A percentile compares a stretch with the other conserved stretches of the same genome.
Conservation (phyloP, 2,797 vertebrate species). For the Epinephelus malabaricus region DNA sequence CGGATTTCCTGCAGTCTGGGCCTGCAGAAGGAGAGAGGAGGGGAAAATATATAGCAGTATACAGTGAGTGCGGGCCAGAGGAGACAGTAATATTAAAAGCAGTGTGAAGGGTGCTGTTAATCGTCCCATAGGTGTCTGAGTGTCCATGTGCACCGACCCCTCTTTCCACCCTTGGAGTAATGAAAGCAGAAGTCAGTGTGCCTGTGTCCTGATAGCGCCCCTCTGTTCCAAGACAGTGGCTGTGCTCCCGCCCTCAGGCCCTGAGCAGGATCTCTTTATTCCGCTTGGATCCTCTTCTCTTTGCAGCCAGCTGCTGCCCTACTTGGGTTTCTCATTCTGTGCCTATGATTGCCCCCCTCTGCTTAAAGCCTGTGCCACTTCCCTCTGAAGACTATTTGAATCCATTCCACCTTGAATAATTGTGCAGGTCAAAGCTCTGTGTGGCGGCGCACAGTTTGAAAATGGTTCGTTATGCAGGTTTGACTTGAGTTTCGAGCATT, state of each 20-base stretch:
- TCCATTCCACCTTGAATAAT: constrained; percentile 75
- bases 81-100: constrained; percentile 32
- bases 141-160: constrained; percentile 22
- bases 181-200: constrained; percentile 54
- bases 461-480: constrained; percentile 57
- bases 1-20: not conserved
- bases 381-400: constrained; percentile 64
- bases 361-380: constrained; percentile 66
- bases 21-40: not conserved
- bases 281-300: constrained; percentile 63
- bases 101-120: constrained; percentile 38
- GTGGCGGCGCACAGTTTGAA: constrained; percentile 44
- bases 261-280: constrained; percentile 73
- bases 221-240: constrained; percentile 56
- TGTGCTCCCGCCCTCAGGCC: constrained; percentile 48
- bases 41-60: not conserved
- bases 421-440: constrained; percentile 64
- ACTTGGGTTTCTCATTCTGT: constrained; percentile 67
- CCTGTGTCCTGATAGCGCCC: constrained; percentile 31
- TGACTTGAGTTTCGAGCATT: constrained; percentile 55
- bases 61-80: not conserved
- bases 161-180: constrained; percentile 34
- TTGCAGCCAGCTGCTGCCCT: constrained; percentile 69
- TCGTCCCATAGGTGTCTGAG: constrained; percentile 16
- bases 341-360: constrained; percentile 53